Conservation (phyloP, 2,113 vertebrate species). For the Lethenteron camtschaticum region DNA sequence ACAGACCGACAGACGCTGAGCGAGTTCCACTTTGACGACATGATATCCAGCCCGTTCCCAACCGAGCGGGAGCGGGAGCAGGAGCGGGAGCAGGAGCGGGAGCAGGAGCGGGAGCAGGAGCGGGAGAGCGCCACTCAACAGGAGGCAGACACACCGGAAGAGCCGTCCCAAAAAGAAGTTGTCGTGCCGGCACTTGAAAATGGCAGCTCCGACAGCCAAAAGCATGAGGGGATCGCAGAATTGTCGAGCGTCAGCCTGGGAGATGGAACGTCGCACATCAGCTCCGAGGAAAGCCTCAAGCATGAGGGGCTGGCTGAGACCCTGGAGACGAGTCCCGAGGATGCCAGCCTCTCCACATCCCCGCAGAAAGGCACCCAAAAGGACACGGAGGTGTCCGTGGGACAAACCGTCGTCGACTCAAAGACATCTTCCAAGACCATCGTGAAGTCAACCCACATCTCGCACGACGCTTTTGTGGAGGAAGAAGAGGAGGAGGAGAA, state of each 20-base stretch:
- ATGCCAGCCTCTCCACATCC: slow-evolving; percentile 40
- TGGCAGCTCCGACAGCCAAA: slow-evolving; percentile 56
- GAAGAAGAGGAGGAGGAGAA: not conserved
- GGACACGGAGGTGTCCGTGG: too few species aligned
- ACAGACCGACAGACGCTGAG: slow-evolving; percentile 24
- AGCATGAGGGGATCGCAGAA: slow-evolving; percentile 43
- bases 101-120: slow-evolving; percentile 7
- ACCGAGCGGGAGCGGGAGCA: slow-evolving; percentile 10
- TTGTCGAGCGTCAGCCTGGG: slow-evolving; percentile 52
- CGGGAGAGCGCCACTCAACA: slow-evolving; percentile 22
- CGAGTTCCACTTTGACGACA: slow-evolving; percentile 29
- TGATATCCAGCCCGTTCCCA: slow-evolving; percentile 27
- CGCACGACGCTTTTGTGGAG: slow-evolving; percentile 3
- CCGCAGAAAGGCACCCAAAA: slow-evolving; percentile 30
- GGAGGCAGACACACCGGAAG: slow-evolving; percentile 25
- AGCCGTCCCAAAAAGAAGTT: slow-evolving; percentile 31
- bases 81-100: not conserved
- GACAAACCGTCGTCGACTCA: too few species aligned
- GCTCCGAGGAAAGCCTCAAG: slow-evolving; percentile 85
- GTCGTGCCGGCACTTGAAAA: slow-evolving; percentile 18
- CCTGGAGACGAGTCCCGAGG: slow-evolving; percentile 63
- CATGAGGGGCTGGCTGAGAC: slow-evolving; percentile 71
- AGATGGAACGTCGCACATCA: slow-evolving; percentile 55
- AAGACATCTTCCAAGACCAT: too few species aligned
- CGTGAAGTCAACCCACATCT: too few species aligned